These are phyloP conservation scores for Tylochromis polylepis DNA, from an alignment of 2,113 vertebrate genomes.

Conservation along the genomic window DNA sequence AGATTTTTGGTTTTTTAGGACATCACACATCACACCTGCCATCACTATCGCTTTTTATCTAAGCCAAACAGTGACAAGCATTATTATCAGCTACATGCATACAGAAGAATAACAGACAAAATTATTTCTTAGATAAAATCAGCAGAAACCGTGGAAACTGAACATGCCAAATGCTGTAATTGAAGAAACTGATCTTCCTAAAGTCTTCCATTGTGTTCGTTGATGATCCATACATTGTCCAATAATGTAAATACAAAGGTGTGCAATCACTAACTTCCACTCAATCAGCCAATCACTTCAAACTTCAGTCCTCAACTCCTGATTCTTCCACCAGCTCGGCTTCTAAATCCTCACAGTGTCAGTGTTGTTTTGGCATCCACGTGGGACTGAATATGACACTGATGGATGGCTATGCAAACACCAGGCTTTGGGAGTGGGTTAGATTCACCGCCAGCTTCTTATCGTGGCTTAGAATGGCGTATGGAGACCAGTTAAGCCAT, in stretches of 20 bases:
- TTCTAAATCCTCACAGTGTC: not conserved
- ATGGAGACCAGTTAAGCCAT: not conserved
- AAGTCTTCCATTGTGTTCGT: not conserved
- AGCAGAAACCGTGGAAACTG: not conserved
- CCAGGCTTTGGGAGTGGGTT: slow-evolving; percentile 12
- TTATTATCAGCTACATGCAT: not conserved
- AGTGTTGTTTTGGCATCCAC: slow-evolving; percentile 6
- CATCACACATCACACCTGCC: no score
- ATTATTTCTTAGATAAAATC: not conserved
- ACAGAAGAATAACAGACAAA: not conserved
- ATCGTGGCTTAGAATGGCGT: slow-evolving; percentile 9
- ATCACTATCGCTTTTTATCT: no score
- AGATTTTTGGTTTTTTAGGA: no score
- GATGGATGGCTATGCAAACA: slow-evolving; percentile 34
- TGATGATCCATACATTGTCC: not conserved
- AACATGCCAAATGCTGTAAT: not conserved
- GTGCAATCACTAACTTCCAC: not conserved
- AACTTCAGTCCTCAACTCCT: not conserved
- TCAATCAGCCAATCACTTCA: not conserved
- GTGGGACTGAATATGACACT: slow-evolving; percentile 20
- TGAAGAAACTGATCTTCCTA: not conserved
- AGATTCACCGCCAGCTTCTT: slow-evolving; percentile 15
- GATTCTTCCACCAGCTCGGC: not conserved
- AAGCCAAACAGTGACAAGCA: not conserved
- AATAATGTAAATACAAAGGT: not conserved